phyloP scores from a whole-genome alignment of 2,888 invertebrate species.

The Drosophila tripunctata region DNA sequence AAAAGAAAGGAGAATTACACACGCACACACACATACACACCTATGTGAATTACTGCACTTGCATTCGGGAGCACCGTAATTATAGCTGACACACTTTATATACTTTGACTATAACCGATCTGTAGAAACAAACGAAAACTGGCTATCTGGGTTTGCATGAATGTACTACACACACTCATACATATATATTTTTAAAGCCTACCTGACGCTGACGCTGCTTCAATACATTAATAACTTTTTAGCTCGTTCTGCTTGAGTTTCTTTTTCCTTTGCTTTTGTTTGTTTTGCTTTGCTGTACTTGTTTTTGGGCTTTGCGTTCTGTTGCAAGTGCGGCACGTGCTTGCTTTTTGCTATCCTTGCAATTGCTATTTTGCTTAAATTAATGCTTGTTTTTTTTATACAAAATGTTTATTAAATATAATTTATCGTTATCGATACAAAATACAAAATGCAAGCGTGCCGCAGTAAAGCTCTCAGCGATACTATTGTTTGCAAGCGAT shows the following conservation, averaged over 20 bases:
- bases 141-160: too few species aligned
- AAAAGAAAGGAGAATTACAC: neutral
- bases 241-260: slow-evolving; percentile 4
- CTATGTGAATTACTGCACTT: slow-evolving; percentile 13
- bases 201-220: slow-evolving; percentile 48
- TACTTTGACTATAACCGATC: slow-evolving; percentile 6
- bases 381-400: slow-evolving; percentile 35
- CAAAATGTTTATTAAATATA: slow-evolving; percentile 43
- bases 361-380: slow-evolving; percentile 44
- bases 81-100: slow-evolving; percentile 17
- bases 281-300: slow-evolving; percentile 4
- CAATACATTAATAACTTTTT: slow-evolving; percentile 46
- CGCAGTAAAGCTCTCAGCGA: slow-evolving; percentile 1
- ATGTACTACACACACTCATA: too few species aligned
- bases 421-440: slow-evolving; percentile 41
- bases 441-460: slow-evolving; percentile 17
- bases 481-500: slow-evolving; percentile 19
- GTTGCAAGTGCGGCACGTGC: slow-evolving; percentile 36
- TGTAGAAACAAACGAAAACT: too few species aligned
- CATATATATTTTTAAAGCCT: too few species aligned
- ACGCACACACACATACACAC: slow-evolving; percentile 1
- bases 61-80: slow-evolving; percentile 23
- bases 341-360: neutral
- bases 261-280: neutral
- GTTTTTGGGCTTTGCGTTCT: neutral